Evolutionary conservation across 2,797 vertebrate genomes (phyloP).

Genomic region (Melanotaenia pygmaea): DNA sequence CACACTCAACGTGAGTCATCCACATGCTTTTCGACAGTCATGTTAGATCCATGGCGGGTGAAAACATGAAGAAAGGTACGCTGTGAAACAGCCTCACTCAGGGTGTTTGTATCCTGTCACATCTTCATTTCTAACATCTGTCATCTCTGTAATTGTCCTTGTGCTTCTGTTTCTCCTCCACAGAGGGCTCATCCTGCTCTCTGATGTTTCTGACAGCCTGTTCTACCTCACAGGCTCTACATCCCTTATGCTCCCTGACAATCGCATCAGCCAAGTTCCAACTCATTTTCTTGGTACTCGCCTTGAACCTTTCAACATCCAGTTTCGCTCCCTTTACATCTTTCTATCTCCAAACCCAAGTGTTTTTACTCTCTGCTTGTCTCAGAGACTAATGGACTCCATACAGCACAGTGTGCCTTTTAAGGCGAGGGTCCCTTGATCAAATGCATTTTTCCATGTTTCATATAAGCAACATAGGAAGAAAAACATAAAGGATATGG

Average conservation of each 20-base stretch:
- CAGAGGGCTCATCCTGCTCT: constrained; percentile 4
- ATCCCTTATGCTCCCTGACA: constrained; percentile 59
- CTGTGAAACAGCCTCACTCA: constrained; percentile 19
- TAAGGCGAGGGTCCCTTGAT: constrained; percentile 58
- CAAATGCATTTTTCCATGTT: constrained; percentile 52
- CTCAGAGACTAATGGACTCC: constrained; percentile 68
- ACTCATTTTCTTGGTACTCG: constrained; percentile 73
- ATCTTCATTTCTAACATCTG: constrained; percentile 54
- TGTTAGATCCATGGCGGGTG: constrained; percentile 5
- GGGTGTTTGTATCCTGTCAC: constrained; percentile 30
- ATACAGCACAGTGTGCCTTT: constrained; percentile 42
- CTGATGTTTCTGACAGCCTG: constrained; percentile 45
- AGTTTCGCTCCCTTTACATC: constrained; percentile 57
- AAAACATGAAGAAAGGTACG: neutral
- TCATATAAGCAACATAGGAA: constrained; percentile 42
- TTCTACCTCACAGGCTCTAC: constrained; percentile 52
- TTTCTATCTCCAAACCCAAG: constrained; percentile 57
- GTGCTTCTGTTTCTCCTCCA: constrained; percentile 27
- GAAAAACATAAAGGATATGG: constrained; percentile 47
- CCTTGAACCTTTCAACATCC: constrained; percentile 76
- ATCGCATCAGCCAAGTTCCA: constrained; percentile 57
- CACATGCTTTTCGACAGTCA: neutral
- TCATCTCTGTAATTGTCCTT: constrained; percentile 53
- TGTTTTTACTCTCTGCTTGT: constrained; percentile 40
- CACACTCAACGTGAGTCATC: neutral